Conservation (phyloP, 2,888 invertebrate genomes). For the Subacronicta megacephala region DNA sequence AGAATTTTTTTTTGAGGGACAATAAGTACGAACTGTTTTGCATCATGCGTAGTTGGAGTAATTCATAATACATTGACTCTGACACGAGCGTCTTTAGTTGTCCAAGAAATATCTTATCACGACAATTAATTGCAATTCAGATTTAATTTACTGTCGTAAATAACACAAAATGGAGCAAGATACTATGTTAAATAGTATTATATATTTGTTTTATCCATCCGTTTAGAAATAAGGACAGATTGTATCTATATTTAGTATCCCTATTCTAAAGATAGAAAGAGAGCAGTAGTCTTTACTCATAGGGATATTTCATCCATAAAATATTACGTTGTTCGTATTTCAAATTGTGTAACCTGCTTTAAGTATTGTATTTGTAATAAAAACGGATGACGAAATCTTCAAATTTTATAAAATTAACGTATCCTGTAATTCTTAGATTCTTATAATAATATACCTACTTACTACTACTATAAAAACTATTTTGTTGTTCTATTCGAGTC, state of each 20-base stretch:
- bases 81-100: constrained; percentile 4
- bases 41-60: constrained; percentile 32
- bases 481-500: constrained; percentile 2
- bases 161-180: background rate
- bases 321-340: too few species aligned
- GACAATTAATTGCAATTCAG: constrained; percentile 8
- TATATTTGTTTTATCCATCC: background rate
- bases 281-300: background rate
- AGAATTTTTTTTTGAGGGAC: too few species aligned
- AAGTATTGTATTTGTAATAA: too few species aligned
- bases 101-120: constrained; percentile 26
- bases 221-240: background rate
- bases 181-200: too few species aligned
- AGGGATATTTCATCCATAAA: background rate
- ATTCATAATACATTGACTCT: constrained; percentile 28
- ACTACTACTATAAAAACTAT: background rate
- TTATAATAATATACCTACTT: too few species aligned
- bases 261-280: background rate
- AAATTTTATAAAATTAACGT: background rate
- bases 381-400: too few species aligned
- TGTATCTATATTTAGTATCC: background rate
- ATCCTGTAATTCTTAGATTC: background rate
- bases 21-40: constrained; percentile 2
- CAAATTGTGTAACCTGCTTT: too few species aligned
- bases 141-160: constrained; percentile 4